Evolutionary conservation across 2,888 invertebrate genomes (phyloP), one percentile per base, ranked within the genome.

Genomic region (Neoitamus cyanurus): DNA sequence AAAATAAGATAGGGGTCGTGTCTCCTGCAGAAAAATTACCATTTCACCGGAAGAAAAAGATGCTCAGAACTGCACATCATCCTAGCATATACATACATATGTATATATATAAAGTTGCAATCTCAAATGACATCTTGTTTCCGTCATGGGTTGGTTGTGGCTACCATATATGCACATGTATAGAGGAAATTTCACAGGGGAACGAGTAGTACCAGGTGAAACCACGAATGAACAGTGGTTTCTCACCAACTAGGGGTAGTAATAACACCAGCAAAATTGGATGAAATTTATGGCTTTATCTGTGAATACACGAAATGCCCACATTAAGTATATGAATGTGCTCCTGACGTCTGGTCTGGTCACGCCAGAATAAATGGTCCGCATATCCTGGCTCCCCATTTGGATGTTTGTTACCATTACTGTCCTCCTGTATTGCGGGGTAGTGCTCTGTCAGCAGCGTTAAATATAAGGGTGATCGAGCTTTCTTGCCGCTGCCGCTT

Each of bases 241-340:
- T 69, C 13, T 28, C 69, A 37, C 69, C 37, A 82, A 36, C 82
- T 82, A 69, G 37, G 82, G 25, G 28, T 82, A 36, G 82, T 30
- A 82, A 82, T 82, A 82, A 69, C 68, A 48, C 25, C 82, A 82
- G 69, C 28, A 82, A 80, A 69, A 82, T 68, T 69, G 82, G 82
- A 82, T 82, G 82, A 82, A 82, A 82, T 82, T 82, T 82, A 82
- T 82, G n/a, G 82, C 82, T 69, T 82, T 82, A 82, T 82, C 82
- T 82, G 36, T 69, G 82, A 82, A n/a, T 69, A 82, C 82, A 82
- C 82, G 82, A 69, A 82, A 82, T 82, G 69, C 82, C 69, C 82
- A 82, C 82, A 69, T 82, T 82, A n/a, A n/a, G n/a, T n/a, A 82
- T 82, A 42, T 82, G 69, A 82, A 69, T 37, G 20, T 69, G 69